Conservation (phyloP, 2,797 vertebrate species). For the Falco biarmicus region DNA sequence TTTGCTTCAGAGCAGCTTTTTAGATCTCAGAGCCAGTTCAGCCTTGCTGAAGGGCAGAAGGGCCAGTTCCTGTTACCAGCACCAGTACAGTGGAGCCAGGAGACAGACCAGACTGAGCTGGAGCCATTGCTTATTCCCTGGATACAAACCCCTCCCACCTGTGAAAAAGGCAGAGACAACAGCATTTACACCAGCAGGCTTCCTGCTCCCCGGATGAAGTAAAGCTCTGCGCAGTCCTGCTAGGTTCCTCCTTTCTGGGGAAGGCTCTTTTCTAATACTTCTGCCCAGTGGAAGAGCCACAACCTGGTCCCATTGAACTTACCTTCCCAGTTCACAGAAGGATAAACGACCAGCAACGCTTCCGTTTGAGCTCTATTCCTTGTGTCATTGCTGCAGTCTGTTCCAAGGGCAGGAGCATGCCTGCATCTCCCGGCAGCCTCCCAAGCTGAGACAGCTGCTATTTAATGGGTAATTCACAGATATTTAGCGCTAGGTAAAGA, state of each 20-base stretch:
- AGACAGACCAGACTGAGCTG: not conserved
- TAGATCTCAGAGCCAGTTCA: not conserved
- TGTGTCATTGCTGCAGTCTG: not conserved
- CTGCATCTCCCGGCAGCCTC: not conserved
- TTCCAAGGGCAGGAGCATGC: not conserved
- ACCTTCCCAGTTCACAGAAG: no score
- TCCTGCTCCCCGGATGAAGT: no score
- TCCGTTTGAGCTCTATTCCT: not conserved
- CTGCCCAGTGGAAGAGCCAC: not conserved
- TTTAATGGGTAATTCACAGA: not conserved
- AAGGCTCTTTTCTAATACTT: not conserved
- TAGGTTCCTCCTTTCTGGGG: not conserved
- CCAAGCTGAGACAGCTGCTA: fast-evolving
- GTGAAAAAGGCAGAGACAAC: fast-evolving
- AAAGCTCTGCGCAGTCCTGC: not conserved
- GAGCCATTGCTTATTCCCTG: not conserved
- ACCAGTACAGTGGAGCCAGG: no score
- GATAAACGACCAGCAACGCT: not conserved
- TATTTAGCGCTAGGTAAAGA: not conserved
- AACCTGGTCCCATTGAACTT: fast-evolving
- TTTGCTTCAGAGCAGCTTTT: not conserved
- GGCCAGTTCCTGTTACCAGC: no score
- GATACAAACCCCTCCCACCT: fast-evolving
- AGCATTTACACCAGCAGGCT: not conserved
- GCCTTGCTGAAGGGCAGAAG: not conserved